Conservation (phyloP, 2,797 vertebrate genomes). For the Psittacula echo region DNA sequence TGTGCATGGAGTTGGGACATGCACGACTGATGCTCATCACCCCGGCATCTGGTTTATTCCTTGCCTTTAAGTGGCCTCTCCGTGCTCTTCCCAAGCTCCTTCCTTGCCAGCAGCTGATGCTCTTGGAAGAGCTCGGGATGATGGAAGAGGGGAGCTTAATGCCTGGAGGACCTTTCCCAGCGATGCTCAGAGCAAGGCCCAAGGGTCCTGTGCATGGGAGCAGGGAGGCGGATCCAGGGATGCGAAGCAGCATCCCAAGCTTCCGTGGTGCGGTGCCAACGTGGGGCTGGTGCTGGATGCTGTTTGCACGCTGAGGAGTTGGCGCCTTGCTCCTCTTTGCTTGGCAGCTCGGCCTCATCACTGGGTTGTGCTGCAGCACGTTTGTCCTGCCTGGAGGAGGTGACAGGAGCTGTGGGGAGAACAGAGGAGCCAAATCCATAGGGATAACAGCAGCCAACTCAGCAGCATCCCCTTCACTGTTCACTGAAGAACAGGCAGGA, state of each 20-base stretch:
- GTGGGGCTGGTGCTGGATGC: neutral
- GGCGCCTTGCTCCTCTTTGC: neutral
- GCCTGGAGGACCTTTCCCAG: neutral
- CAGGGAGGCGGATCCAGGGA: neutral
- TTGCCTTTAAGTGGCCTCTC: neutral
- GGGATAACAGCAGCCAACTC: neutral
- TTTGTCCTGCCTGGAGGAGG: neutral
- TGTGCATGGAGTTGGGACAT: rapidly evolving
- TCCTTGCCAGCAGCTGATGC: neutral
- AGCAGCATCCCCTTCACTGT: neutral
- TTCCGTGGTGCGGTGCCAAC: neutral
- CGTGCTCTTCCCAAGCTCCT: rapidly evolving
- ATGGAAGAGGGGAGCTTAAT: neutral
- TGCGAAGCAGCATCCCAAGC: neutral
- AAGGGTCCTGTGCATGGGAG: neutral
- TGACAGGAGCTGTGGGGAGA: neutral
- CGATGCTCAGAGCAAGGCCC: neutral
- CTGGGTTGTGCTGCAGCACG: neutral
- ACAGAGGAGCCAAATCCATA: neutral
- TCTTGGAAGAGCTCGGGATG: neutral
- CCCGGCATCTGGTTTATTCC: neutral
- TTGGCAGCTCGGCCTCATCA: neutral
- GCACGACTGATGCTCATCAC: neutral
- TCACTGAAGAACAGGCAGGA: neutral
- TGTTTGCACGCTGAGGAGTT: neutral